phyloP scores from a whole-genome alignment of 2,113 vertebrate species.

The Mesoclemmys tuberculata region DNA sequence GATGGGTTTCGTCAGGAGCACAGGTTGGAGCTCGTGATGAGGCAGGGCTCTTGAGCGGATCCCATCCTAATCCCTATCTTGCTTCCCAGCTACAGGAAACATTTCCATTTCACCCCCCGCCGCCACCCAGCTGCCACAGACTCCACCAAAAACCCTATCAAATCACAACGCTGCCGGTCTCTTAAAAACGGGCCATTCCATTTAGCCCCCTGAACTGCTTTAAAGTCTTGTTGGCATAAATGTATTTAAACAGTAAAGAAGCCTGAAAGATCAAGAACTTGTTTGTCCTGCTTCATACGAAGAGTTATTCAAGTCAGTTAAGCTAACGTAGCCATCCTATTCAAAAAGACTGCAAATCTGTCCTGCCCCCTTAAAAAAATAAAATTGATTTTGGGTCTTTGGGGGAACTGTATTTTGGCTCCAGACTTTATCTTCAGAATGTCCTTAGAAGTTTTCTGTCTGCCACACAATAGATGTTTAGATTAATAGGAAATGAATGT shows the following conservation, averaged over 20 bases:
- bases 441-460: background rate
- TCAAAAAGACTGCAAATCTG: background rate
- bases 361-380: background rate
- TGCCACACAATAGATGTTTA: accelerated
- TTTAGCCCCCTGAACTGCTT: background rate
- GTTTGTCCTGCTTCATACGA: background rate
- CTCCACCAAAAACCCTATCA: background rate
- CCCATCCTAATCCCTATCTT: background rate
- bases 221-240: background rate
- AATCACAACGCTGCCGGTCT: background rate
- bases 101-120: background rate
- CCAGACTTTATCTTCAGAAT: background rate
- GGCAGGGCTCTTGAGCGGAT: background rate
- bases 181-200: background rate
- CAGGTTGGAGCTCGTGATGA: background rate
- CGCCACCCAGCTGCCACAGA: background rate
- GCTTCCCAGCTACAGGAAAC: background rate
- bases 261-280: background rate
- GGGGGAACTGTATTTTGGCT: background rate
- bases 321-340: background rate
- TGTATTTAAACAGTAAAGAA: background rate
- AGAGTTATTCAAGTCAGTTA: background rate
- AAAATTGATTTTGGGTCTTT: background rate
- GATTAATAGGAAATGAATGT: background rate
- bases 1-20: background rate